A percentile compares a stretch with the other conserved stretches of the same genome.
Conservation (phyloP, 2,113 vertebrate genomes). For the Dicerorhinus sumatrensis region DNA sequence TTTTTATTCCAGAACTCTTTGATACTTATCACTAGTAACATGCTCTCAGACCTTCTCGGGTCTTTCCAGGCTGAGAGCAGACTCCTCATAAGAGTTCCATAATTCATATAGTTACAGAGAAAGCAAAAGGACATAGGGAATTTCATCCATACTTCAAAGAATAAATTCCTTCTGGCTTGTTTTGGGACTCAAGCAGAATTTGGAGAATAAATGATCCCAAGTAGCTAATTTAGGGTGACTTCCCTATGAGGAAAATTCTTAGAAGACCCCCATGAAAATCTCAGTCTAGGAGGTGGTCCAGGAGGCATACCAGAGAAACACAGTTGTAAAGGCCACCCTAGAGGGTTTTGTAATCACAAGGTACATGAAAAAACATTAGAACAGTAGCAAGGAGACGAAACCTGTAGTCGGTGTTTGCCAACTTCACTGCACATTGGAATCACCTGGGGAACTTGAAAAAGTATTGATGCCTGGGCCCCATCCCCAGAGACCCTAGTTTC, state of each 20-base stretch:
- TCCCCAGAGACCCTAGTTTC: not conserved
- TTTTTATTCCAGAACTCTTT: not conserved
- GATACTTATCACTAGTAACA: not conserved
- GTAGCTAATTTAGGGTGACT: constrained; percentile 52
- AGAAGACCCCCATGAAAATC: not conserved
- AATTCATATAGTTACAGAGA: not conserved
- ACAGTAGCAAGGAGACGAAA: constrained; percentile 16
- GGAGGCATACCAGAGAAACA: not conserved
- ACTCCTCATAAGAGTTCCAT: not conserved
- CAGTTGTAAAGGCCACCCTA: not conserved
- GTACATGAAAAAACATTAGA: not conserved
- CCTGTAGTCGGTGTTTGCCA: not conserved
- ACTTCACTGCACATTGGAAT: constrained; percentile 9
- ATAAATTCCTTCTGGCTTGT: constrained; percentile 48
- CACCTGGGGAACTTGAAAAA: constrained; percentile 33
- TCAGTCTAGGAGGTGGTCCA: not conserved
- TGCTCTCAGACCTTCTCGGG: not conserved
- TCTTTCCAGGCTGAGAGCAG: not conserved
- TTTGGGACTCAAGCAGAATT: constrained; percentile 40
- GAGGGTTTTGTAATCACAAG: not conserved
- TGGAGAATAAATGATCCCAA: constrained; percentile 38
- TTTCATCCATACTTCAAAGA: constrained; percentile 33
- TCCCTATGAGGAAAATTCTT: constrained; percentile 43
- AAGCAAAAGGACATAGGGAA: not conserved
- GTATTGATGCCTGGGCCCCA: not conserved